Percentiles rank a stretch among this genome's conserved stretches.
Conservation (phyloP, 2,797 vertebrate species). For the Peromyscus eremicus region DNA sequence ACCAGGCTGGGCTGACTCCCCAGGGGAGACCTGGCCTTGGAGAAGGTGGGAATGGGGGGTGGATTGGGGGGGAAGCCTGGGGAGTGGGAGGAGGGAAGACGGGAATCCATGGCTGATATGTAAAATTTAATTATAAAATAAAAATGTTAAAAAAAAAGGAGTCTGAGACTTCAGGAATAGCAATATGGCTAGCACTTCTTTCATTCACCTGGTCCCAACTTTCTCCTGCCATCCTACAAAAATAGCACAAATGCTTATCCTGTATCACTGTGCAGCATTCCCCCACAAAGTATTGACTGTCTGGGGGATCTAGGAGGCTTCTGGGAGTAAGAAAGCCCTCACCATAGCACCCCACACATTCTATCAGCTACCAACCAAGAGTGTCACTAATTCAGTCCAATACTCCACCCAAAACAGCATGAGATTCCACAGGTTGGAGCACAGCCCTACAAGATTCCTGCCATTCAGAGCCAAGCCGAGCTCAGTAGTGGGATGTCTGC, state of each 20-base stretch:
- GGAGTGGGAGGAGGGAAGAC: no score
- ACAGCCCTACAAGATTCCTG: background rate
- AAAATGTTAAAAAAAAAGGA: no score
- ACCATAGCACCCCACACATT: background rate
- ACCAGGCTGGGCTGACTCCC: no score
- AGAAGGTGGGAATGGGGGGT: no score
- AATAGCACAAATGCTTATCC: background rate
- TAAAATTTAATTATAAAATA: no score
- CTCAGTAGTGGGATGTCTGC: background rate
- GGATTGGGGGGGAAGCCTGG: no score
- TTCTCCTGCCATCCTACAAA: conserved; percentile 28
- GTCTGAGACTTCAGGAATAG: background rate
- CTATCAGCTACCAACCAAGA: background rate
- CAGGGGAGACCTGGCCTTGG: no score
- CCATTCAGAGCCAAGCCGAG: background rate
- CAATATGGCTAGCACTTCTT: background rate
- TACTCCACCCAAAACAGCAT: no score
- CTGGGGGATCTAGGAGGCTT: background rate
- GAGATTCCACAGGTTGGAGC: background rate
- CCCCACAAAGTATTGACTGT: background rate
- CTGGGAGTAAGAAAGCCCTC: background rate
- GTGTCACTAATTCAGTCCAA: background rate
- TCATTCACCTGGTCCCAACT: background rate
- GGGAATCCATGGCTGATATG: no score
- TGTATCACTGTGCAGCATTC: background rate